Evolutionary conservation across 2,797 vertebrate genomes (phyloP), one percentile per base, ranked within the genome.

Genomic region (Scarus forsteni): DNA sequence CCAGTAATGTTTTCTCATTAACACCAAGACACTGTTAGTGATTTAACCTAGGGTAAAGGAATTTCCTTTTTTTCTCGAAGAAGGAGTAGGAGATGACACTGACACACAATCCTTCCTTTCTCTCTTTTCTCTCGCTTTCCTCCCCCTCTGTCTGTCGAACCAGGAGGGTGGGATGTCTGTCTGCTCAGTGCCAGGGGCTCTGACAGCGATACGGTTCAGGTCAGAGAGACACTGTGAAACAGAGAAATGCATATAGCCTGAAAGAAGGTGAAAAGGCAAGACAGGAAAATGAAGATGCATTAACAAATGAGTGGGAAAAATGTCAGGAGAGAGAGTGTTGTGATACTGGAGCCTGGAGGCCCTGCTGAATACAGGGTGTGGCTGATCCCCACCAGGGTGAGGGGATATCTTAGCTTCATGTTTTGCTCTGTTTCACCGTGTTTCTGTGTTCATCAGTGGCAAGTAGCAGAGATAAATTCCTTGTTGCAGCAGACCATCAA

Each of bases 141-240:
- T 5, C 6, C 35, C 59, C 57, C 53, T 68, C 55, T 65, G 66
- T 73, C 76, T 85, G 77, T 84, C 52, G 45, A 63, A 68, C 60
- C 53, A 58, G 66, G 83, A 70, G 77, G 80, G 70, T 78, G 80
- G 80, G 79, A 81, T 81, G 85, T 81, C 79, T 86, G 80, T 84
- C 80, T 88, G 68, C 73, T 76, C 68, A 86, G 67, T 6, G 86
- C 88, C 90, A 86, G 84, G 68, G 91, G 89, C 90, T 84, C 83
- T 88, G 87, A 87, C 86, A 92, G 55, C 2, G 84, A 92, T 92
- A 91, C 43, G 59, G 81, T 83, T 91, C 75, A 83, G 89, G 88
- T 93, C 83, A 85, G 80, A 77, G 81, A 83, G 74, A 73, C 81
- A 57, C 62, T 11, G 50, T 74, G 78, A 82, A 84, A 85, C 66